Evolutionary conservation across 2,797 vertebrate genomes (phyloP), one percentile per base, ranked within the genome.

Genomic region (Triplophysa yarkandensis): DNA sequence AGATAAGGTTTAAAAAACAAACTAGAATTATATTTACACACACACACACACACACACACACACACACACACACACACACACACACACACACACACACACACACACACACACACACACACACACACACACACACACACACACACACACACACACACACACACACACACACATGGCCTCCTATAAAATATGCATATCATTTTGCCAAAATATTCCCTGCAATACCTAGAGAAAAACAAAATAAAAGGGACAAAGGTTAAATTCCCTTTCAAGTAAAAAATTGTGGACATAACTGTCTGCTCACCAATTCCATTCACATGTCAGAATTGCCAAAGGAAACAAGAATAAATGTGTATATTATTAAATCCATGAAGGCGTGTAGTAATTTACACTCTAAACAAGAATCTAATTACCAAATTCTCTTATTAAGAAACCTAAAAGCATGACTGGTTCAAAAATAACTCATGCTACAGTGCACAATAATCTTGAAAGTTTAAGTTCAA

Each of bases 301-400:
- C 19, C 34, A 25, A 72, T 55, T 30, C 54, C 21, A 39, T 4
- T 25, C 54, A 62, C 70, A 74, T 74, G 62, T 50, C 43, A 54
- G 23, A 1, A 71, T 66, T 46, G 19, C 55, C 28, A 79, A 75
- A 48, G 55, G 46, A 41, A 69, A 55, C 65, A 67, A 77, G 72
- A 74, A 55, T 67, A 71, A 41, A 68, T 32, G 4, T n/a, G 39
- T 70, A 65, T 61, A 44, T 25, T 61, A 80, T 80, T 19, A 57
- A 72, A 70, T 57, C 32, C 32, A 43, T 57, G 72, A 36, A 78
- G 54, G 41, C 74, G 58, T 82, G 71, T 79, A 74, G 81, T 71
- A 67, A 25, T 57, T 32, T 30, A 74, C 71, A 78, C 63, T 82
- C 65, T 55, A 50, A 61, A 78, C 25, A 28, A 52, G 46, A 72